Conservation (phyloP, 1,140 invertebrate genomes). For the Drosophila malerkotliana region DNA sequence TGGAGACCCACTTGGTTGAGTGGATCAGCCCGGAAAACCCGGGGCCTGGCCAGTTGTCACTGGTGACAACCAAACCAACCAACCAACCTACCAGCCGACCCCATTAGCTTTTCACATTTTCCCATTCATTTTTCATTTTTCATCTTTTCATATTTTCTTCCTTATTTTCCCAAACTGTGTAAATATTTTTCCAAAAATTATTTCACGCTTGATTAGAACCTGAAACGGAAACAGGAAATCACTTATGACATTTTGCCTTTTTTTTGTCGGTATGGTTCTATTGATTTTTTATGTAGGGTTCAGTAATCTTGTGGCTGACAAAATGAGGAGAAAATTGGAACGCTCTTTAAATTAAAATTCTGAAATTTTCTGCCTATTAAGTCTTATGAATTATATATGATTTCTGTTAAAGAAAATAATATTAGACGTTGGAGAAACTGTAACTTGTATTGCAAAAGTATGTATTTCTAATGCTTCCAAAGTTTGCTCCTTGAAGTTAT, state of each 20-base stretch:
- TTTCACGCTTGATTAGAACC: slow-evolving; percentile 72
- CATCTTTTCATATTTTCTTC: slow-evolving; percentile 19
- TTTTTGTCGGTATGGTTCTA: slow-evolving; percentile 39
- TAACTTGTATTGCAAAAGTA: not conserved
- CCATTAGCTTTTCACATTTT: slow-evolving; percentile 66
- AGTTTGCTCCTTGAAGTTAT: slow-evolving; percentile 26
- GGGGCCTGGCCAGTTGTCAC: slow-evolving; percentile 21
- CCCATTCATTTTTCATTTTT: slow-evolving; percentile 42
- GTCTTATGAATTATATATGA: slow-evolving; percentile 17
- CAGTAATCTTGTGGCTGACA: slow-evolving; percentile 53
- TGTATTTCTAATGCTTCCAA: slow-evolving; percentile 12
- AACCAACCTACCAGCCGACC: slow-evolving; percentile 35
- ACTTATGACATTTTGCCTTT: slow-evolving; percentile 73
- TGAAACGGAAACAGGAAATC: slow-evolving; percentile 71
- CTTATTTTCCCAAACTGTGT: slow-evolving; percentile 48
- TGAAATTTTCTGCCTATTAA: slow-evolving; percentile 1
- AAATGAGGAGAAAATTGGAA: slow-evolving; percentile 47
- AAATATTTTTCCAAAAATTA: slow-evolving; percentile 79
- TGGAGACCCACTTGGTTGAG: slow-evolving; percentile 29
- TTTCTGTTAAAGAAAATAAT: not conserved
- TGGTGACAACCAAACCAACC: slow-evolving; percentile 13
- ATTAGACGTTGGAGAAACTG: not conserved
- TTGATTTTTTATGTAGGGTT: slow-evolving; percentile 74
- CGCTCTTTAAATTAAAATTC: slow-evolving; percentile 31
- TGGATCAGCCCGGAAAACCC: slow-evolving; percentile 20